phyloP scores from a whole-genome alignment of 1,140 invertebrate genomes.

The Penaeus japonicus region DNA sequence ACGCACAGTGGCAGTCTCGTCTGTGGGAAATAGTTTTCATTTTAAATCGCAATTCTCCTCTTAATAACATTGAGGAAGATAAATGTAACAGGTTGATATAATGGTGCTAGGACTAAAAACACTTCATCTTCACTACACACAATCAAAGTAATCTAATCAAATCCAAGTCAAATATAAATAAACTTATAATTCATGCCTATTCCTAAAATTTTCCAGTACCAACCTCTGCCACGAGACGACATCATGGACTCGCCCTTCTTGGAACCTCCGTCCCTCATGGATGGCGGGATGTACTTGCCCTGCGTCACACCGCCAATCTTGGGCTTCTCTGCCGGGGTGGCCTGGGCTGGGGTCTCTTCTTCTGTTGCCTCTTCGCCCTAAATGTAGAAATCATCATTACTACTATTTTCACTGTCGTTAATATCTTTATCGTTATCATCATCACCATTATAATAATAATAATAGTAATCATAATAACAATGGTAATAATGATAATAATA shows the following conservation, averaged over 20 bases:
- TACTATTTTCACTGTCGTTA: neutral
- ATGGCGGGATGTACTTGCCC: conserved; percentile 78
- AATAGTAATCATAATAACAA: too few relatives aligned
- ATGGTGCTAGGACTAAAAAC: neutral
- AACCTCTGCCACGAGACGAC: conserved; percentile 66
- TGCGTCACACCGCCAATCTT: conserved; percentile 41
- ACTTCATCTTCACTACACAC: neutral
- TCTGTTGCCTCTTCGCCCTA: conserved; percentile 59
- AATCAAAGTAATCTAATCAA: neutral
- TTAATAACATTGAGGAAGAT: neutral
- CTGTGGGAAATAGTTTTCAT: neutral
- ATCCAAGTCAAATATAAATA: conserved; percentile 6
- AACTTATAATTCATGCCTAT: conserved; percentile 59
- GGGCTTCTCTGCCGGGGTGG: conserved; percentile 21
- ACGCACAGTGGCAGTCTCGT: conserved; percentile 58
- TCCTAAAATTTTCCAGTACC: conserved; percentile 47
- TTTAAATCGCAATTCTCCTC: neutral
- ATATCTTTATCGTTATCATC: conserved; percentile 43
- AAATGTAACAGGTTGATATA: neutral
- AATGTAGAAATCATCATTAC: neutral
- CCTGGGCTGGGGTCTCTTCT: conserved; percentile 16
- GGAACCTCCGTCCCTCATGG: conserved; percentile 78
- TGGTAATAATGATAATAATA: too few relatives aligned
- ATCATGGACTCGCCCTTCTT: conserved; percentile 78
- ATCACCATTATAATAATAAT: conserved; percentile 64